Evolutionary conservation across 2,797 vertebrate species (phyloP), one percentile per base, ranked within the genome.

Genomic region (Trichosurus vulpecula): DNA sequence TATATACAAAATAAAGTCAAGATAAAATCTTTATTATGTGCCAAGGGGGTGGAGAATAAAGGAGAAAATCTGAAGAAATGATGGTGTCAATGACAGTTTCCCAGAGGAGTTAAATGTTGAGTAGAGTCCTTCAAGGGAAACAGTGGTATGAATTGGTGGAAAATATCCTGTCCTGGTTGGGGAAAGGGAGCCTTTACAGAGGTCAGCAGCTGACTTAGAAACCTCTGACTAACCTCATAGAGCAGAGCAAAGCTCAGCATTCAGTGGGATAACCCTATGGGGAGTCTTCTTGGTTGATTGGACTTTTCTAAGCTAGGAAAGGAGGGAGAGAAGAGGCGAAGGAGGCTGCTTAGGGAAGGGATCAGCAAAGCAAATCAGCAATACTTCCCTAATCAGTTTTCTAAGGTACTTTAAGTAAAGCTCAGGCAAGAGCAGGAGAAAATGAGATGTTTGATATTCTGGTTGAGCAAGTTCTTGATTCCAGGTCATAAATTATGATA

Each of bases 381-480:
- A 95, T 94, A 94, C 0, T 54, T 95, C 93, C 87, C 61, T 97
- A 96, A 97, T 95, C 81, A 87, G 94, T 94, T 93, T 90, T 95
- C 41, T 55, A 91, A 94, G 97, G 91, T 56, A 97, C n/a, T 97
- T 98, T 66, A 90, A 54, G 6, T 91, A 95, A 94, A 53, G 51
- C 3, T 41, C 29, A 87, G 3, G 41, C 12, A 1, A 92, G 92
- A 97, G 56, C 97, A 55, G 31, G 94, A 0, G n/a, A 97, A 87
- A 97, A 51, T 74, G 91, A 95, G 92, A 97, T 92, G 90, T 96
- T 96, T 97, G 94, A 94, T 98, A 96, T 97, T 98, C 96, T 96
- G 95, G 95, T 97, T 97, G 94, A 95, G 94, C 95, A 96, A 95
- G 92, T 97, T 98, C 97, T 97, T 97, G 94, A 98, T 98, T 98